Evolutionary conservation across 2,888 invertebrate species (phyloP).

Genomic region (Hypselothyrea guttata): DNA sequence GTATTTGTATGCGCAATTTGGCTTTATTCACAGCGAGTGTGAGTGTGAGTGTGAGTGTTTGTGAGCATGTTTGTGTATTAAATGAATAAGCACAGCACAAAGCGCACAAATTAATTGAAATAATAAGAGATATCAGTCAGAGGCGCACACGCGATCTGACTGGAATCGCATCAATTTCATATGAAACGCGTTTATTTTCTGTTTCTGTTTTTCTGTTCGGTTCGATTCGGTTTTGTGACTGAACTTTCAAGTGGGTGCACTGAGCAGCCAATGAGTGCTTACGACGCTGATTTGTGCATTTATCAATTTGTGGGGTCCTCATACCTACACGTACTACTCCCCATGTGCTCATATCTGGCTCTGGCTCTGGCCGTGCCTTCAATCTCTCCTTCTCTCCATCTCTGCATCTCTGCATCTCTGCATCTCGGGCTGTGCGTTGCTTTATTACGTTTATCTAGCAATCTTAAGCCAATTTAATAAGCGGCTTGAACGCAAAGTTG

Average conservation of each 20-base stretch:
- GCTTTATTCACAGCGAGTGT: constrained; percentile 23
- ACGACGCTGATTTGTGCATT: constrained; percentile 55
- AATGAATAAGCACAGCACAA: constrained; percentile 46
- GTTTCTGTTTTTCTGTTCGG: too few relatives aligned
- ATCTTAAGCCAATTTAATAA: constrained; percentile 75
- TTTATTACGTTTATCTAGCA: constrained; percentile 69
- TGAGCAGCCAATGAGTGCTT: constrained; percentile 35
- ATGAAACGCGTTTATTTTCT: constrained; percentile 38
- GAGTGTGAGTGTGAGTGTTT: constrained; percentile 20
- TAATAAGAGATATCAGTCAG: constrained; percentile 59
- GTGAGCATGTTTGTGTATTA: constrained; percentile 9
- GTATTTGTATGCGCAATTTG: constrained; percentile 55
- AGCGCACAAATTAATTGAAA: constrained; percentile 73
- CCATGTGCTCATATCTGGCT: constrained; percentile 7
- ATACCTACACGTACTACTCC: constrained; percentile 66
- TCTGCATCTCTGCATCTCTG: constrained; percentile 9
- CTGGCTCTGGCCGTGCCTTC: too few relatives aligned
- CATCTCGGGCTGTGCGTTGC: constrained; percentile 17
- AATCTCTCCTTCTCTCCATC: too few relatives aligned
- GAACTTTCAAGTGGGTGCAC: constrained; percentile 60
- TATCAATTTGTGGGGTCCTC: constrained; percentile 74
- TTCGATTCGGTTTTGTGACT: not conserved
- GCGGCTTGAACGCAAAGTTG: constrained; percentile 72
- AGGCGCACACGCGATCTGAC: constrained; percentile 64
- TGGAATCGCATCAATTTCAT: constrained; percentile 63